Conservation (phyloP, 2,113 vertebrate genomes). For the Prunella fulvescens region DNA sequence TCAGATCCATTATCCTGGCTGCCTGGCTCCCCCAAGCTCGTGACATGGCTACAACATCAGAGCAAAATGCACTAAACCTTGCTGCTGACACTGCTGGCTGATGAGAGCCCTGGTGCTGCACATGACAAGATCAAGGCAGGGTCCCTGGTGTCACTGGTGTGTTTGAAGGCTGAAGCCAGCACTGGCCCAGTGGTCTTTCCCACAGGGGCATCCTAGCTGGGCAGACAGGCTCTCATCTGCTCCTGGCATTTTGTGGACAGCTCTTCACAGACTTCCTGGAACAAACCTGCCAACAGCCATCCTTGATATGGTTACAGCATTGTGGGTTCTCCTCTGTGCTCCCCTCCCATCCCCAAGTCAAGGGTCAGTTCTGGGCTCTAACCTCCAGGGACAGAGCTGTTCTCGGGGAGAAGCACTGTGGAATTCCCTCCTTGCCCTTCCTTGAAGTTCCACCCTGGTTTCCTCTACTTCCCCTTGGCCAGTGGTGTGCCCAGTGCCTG, state of each 20-base stretch:
- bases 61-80: background rate
- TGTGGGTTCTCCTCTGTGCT: background rate
- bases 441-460: background rate
- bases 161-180: background rate
- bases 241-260: background rate
- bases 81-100: background rate
- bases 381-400: fast-evolving
- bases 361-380: background rate
- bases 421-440: background rate
- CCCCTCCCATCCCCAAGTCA: background rate
- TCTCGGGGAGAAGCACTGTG: background rate
- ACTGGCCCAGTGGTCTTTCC: background rate
- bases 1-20: background rate
- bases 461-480: background rate
- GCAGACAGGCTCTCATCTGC: background rate
- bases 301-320: fast-evolving
- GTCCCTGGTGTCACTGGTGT: background rate
- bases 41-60: background rate
- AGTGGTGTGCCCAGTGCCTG: fast-evolving
- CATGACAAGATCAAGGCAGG: background rate
- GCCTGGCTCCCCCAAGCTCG: background rate
- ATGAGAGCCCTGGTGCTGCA: background rate
- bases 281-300: background rate
- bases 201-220: fast-evolving
- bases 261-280: background rate